phyloP scores from a whole-genome alignment of 2,113 vertebrate genomes.

The Mastomys natalensis region DNA sequence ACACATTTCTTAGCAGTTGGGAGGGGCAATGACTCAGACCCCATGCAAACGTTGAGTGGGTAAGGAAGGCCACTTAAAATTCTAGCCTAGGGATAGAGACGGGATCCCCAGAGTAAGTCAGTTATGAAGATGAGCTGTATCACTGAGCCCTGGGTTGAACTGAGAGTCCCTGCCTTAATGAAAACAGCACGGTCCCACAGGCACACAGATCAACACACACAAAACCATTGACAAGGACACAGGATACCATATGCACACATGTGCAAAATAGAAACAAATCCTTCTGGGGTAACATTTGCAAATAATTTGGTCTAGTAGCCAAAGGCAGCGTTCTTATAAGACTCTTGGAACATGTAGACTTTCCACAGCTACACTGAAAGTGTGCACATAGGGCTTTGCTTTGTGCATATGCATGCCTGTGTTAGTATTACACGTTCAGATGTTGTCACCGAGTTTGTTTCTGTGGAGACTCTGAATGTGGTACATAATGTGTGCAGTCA shows the following conservation, averaged over 20 bases:
- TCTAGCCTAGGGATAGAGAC: not conserved
- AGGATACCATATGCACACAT: not conserved
- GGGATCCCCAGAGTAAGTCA: too few species aligned
- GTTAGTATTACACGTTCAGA: not conserved
- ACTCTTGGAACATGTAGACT: not conserved
- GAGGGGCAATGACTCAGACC: not conserved
- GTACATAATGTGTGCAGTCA: slow-evolving; percentile 12
- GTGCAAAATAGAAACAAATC: too few species aligned
- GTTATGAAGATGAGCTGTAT: not conserved
- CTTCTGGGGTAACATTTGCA: not conserved
- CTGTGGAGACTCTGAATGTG: slow-evolving; percentile 20
- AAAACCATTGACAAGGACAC: not conserved
- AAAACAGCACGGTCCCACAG: not conserved
- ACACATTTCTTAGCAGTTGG: not conserved
- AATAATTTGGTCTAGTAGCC: not conserved
- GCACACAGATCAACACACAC: not conserved
- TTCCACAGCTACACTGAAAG: not conserved
- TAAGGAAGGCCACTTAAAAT: not conserved
- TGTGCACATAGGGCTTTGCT: not conserved
- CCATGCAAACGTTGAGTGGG: not conserved
- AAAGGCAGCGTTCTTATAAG: not conserved
- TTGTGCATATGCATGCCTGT: not conserved
- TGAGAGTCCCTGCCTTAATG: not conserved
- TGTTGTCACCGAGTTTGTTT: not conserved
- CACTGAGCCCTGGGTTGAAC: not conserved